Evolutionary conservation across 2,888 invertebrate genomes (phyloP).

Genomic region (Rotaria magnacalcarata): DNA sequence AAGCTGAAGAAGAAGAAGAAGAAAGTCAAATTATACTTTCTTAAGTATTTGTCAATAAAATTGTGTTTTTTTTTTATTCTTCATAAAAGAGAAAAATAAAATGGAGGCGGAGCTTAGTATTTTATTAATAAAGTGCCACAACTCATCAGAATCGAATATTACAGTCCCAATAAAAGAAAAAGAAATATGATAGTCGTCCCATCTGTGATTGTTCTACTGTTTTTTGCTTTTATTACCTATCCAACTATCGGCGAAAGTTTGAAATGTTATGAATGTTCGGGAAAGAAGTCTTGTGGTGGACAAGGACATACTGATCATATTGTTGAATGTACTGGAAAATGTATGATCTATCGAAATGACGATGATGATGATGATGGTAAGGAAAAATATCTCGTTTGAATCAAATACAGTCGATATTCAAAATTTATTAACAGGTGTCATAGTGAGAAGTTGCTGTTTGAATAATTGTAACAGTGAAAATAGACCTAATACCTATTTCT

Average conservation of each 20-base stretch:
- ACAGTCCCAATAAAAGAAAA: background rate
- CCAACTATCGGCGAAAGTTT: background rate
- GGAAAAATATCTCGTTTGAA: background rate
- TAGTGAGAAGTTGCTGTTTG: background rate
- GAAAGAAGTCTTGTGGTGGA: too few relatives aligned
- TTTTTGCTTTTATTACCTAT: background rate
- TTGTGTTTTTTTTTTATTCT: background rate
- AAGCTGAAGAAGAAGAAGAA: background rate
- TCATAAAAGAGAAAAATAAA: background rate
- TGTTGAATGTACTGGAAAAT: background rate
- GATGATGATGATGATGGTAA: background rate
- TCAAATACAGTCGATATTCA: background rate
- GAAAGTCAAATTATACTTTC: background rate
- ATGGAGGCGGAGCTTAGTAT: background rate
- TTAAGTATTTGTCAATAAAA: conserved; percentile 10
- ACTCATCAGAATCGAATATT: background rate
- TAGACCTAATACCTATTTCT: background rate
- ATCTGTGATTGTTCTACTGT: background rate
- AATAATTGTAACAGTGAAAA: background rate
- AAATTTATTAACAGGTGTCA: background rate
- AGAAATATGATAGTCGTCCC: background rate
- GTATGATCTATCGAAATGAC: background rate
- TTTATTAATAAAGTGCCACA: background rate
- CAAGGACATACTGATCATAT: too few relatives aligned
- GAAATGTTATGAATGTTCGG: background rate